Evolutionary conservation across 2,797 vertebrate species (phyloP).

Genomic region (Hydrocynus forskahlii): DNA sequence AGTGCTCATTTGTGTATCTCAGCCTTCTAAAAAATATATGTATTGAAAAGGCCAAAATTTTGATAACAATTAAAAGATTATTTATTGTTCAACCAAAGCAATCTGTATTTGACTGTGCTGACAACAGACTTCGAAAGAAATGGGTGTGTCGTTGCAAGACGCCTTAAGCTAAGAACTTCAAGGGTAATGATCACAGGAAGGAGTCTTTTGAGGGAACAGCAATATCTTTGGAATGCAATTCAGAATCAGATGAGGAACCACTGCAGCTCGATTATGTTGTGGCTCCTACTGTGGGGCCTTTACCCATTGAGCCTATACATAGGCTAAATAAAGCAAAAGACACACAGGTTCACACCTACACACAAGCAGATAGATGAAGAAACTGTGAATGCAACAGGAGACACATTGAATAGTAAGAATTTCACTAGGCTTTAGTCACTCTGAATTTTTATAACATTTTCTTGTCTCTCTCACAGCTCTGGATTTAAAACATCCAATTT

Average conservation of each 20-base stretch:
- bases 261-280: background rate
- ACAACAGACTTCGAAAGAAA: background rate
- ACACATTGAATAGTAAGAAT: conserved; percentile 1
- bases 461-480: conserved; percentile 15
- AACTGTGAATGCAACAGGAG: conserved; percentile 5
- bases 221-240: background rate
- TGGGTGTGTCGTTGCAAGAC: background rate
- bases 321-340: background rate
- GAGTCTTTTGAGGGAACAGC: background rate
- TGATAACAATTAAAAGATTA: too few species aligned
- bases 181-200: background rate
- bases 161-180: background rate
- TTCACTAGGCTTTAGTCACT: conserved; percentile 25
- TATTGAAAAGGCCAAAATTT: too few species aligned
- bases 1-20: too few species aligned
- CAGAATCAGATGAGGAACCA: background rate
- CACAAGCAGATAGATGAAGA: background rate
- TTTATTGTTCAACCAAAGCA: too few species aligned
- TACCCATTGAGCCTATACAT: background rate
- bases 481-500: conserved; percentile 38
- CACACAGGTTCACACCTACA: conserved; percentile 4
- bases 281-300: background rate
- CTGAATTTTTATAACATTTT: background rate
- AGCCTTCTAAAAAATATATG: too few species aligned
- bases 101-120: background rate